Base-by-base conservation (phyloP, 1,140 invertebrate genomes). In the Prorops nasuta region DNA sequence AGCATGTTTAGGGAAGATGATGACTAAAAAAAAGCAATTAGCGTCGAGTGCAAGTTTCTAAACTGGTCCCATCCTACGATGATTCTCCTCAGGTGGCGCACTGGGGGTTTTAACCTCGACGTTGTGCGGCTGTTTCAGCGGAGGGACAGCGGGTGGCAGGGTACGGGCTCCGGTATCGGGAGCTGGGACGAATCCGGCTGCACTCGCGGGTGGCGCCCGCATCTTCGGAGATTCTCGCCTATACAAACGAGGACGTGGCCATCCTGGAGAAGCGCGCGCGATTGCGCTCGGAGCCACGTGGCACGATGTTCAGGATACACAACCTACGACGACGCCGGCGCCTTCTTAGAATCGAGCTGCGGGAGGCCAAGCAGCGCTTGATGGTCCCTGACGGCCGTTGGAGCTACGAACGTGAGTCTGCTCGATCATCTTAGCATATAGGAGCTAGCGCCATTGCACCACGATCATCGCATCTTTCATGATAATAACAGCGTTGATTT, bases 391-490 rank as follows among this genome's bases (percentile, higher is more conserved):
- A 78, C 32, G 63, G 66, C 20, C 74, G 79, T 43, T 85, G 83
- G 83, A 83, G 75, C 56, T 84, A 80, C 67, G 81, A 84, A 63
- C 79, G 83, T 83, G 71, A 81, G 80, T 66, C 17, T 19, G 7
- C 46, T 49, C 14, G 32, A 15, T n/a, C n/a, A n/a, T n/a, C n/a
- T n/a, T n/a, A n/a, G n/a, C n/a, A n/a, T n/a, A n/a, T n/a, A n/a
- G n/a, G n/a, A n/a, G n/a, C n/a, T n/a, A n/a, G n/a, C n/a, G n/a
- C n/a, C n/a, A n/a, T n/a, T n/a, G n/a, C n/a, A n/a, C n/a, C n/a
- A n/a, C n/a, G n/a, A n/a, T n/a, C n/a, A n/a, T n/a, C n/a, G n/a
- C n/a, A n/a, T n/a, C n/a, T n/a, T n/a, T n/a, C n/a, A n/a, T n/a
- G n/a, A n/a, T n/a, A n/a, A n/a, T 34, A 20, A 36, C 6, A 24